Base-by-base conservation (phyloP, 2,888 invertebrate species). In the Acleris cristana region DNA sequence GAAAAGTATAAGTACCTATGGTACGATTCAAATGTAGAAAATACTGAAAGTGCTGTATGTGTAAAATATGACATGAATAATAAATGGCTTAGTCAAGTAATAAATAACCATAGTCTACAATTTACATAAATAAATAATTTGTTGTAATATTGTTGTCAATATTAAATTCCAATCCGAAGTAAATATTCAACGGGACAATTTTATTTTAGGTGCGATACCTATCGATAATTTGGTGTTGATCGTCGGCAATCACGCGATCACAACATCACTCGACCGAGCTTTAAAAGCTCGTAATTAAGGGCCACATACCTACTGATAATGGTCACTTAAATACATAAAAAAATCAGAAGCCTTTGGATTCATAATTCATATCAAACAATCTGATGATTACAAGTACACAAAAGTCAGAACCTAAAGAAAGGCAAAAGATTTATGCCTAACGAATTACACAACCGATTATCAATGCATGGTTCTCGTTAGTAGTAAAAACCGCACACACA, bases 211-310 rank as follows among this genome's bases (percentile, higher is more conserved):
- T 76, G 70, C 79, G 82, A 84, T 84, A 80, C 70, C 71, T 82
- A 83, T 84, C 84, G 78, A 83, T 80, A 84, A 79, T 78, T 79
- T 78, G 75, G 77, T 79, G 76, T 79, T 79, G 83, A 85, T 84
- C 76, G 80, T 71, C 65, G 64, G 70, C 58, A 71, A 72, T 80
- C 86, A 87, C 86, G 87, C 87, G 83, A 87, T 81, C 75, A 69
- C 69, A 73, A 78, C 84, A 85, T 87, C 85, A 86, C 75, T 76
- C 68, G 69, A 77, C 71, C 76, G 77, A 14, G 53, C 56, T 69
- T 64, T 55, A 45, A 54, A 62, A 52, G 54, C 48, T 19, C 45
- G 10, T 69, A 69, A 66, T 69, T 69, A 65, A 63, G 57, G 65
- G 54, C 23, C 44, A 54, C 14, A 40, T 40, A 56, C 18, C 19